Conservation (phyloP, 2,113 vertebrate genomes). For the Ranitomeya imitator region DNA sequence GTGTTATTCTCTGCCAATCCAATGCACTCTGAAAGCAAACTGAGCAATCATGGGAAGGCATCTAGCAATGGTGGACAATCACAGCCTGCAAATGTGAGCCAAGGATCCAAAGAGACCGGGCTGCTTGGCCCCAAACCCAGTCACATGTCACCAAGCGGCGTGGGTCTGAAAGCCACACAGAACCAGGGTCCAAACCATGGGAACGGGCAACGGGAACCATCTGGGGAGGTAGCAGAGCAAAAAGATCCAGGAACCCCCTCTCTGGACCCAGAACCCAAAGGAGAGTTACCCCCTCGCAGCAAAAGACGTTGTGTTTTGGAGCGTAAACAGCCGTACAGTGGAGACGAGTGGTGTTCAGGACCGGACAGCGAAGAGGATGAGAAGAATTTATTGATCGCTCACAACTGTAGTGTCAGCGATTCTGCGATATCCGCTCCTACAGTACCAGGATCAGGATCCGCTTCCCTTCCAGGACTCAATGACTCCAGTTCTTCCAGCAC, state of each 20-base stretch:
- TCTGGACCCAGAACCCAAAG: conserved; percentile 31
- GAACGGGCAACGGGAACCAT: conserved; percentile 40
- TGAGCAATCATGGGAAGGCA: conserved; percentile 48
- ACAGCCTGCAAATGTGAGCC: conserved; percentile 51
- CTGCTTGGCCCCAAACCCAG: conserved; percentile 48
- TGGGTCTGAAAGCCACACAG: conserved; percentile 33
- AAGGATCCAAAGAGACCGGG: conserved; percentile 37
- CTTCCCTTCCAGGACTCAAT: conserved; percentile 74
- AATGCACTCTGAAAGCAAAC: conserved; percentile 54
- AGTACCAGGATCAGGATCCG: conserved; percentile 80
- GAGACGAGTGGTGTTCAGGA: conserved; percentile 98
- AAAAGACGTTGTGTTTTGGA: conserved; percentile 95
- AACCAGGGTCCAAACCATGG: conserved; percentile 29
- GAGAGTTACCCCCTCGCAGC: conserved; percentile 87
- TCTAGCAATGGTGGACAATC: conserved; percentile 53
- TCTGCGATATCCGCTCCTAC: conserved; percentile 76
- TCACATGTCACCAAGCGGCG: conserved; percentile 42
- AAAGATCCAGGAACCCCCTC: conserved; percentile 18
- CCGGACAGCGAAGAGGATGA: conserved; percentile 95
- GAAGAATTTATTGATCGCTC: conserved; percentile 79
- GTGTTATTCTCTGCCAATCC: neutral
- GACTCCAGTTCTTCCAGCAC: conserved; percentile 72
- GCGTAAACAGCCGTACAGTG: conserved; percentile 95
- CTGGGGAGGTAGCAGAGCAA: conserved; percentile 27
- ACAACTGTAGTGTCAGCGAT: conserved; percentile 84